Evolutionary conservation across 1,140 invertebrate species (phyloP), one percentile per base, ranked within the genome.

Genomic region (Zaprionus gabonicus): DNA sequence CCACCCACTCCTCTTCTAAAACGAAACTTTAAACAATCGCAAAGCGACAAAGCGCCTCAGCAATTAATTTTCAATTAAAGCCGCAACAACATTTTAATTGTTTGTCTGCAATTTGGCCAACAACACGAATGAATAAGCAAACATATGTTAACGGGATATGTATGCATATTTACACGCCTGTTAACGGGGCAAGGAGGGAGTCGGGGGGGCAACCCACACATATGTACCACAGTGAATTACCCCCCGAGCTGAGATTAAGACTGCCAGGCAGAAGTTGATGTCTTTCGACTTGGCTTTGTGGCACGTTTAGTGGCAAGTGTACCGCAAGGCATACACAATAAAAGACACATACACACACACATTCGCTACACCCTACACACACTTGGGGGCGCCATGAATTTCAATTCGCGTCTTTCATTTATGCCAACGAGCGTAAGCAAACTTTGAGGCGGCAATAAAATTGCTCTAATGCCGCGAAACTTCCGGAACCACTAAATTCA

Each of bases 11-110:
- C 2, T 9, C 13, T 38, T 4, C 13, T 15, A 28, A 23, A 20
- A 71, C 64, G 38, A 59, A 80, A 79, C 66, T 83, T 82, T 78
- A 70, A 79, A 70, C 28, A 56, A 12, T 23, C 25, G 49, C 38
- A 12, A 12, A 44, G 17, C 13, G 10, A 15, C 1, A 5, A 46
- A 20, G 17, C n/a, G 57, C 31, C 66, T 63, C 60, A 76, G 69
- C 84, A 90, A 88, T 88, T 88, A 84, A 87, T 88, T 88, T 88
- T 88, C 85, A 88, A 90, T 87, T 87, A 90, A 77, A 84, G 69
- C 34, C 62, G 63, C 71, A 81, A 70, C 80, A 88, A 81, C 85
- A 84, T 87, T 84, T 84, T 84, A 84, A 88, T 87, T 87, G 85
- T 84, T 87, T 87, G 85, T 76, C 75, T 90, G 71, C 74, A 69